Conservation (phyloP, 2,888 invertebrate species). For the Heliconius ismenius region DNA sequence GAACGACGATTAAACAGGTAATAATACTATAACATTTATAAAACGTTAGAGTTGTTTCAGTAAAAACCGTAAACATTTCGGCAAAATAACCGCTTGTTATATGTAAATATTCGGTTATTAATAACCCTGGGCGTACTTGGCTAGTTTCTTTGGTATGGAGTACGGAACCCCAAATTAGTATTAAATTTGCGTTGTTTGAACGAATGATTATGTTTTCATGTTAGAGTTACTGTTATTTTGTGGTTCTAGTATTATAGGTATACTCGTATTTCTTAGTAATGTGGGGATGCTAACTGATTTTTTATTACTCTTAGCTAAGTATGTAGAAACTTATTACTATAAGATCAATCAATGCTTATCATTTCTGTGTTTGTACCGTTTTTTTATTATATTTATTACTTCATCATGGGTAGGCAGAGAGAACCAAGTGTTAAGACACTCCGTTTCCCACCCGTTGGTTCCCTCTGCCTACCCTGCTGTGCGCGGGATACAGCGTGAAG, state of each 20-base stretch:
- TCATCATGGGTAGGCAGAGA: too few relatives aligned
- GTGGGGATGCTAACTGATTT: background rate
- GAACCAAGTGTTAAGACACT: too few relatives aligned
- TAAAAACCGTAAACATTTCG: slow-evolving; percentile 48
- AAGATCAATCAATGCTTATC: too few relatives aligned
- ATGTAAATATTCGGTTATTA: slow-evolving; percentile 50
- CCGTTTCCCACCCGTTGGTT: too few relatives aligned
- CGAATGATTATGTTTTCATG: slow-evolving; percentile 9
- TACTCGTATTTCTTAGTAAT: background rate
- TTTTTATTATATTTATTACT: too few relatives aligned
- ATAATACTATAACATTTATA: background rate
- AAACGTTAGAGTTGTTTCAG: slow-evolving; percentile 15
- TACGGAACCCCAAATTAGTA: slow-evolving; percentile 13
- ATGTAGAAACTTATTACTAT: background rate
- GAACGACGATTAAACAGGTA: slow-evolving; percentile 12
- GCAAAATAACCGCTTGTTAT: slow-evolving; percentile 48
- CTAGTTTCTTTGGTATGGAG: slow-evolving; percentile 13
- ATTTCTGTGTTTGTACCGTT: too few relatives aligned
- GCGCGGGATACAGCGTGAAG: too few relatives aligned
- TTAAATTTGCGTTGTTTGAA: slow-evolving; percentile 18
- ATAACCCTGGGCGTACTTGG: slow-evolving; percentile 44
- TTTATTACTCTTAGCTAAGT: background rate
- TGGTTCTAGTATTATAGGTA: background rate
- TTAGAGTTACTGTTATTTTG: background rate
- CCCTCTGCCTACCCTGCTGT: too few relatives aligned